Conservation (phyloP, 2,888 invertebrate genomes). For the Scaptomyza polygonia region DNA sequence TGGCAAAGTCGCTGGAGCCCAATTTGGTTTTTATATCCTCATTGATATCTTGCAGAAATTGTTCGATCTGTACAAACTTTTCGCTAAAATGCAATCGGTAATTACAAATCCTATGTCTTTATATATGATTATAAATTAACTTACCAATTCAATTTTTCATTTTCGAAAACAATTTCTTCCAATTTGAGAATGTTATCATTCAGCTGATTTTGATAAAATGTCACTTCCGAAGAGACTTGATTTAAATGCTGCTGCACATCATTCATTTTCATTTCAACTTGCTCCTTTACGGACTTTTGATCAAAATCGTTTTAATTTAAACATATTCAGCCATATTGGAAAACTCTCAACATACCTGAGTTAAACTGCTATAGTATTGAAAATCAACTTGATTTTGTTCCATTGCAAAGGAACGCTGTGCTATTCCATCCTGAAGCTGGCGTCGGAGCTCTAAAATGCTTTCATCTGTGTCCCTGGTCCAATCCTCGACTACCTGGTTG, state of each 20-base stretch:
- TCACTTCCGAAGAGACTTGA: slow-evolving; percentile 76
- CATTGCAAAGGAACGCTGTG: slow-evolving; percentile 85
- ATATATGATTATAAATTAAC: background rate
- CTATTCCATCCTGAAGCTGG: slow-evolving; percentile 85
- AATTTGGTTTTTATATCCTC: slow-evolving; percentile 80
- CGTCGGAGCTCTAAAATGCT: slow-evolving; percentile 84
- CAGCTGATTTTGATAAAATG: slow-evolving; percentile 78
- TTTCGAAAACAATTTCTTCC: slow-evolving; percentile 78
- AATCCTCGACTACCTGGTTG: slow-evolving; percentile 83
- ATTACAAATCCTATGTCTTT: background rate
- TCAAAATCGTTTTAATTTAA: too few relatives aligned
- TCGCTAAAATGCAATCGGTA: slow-evolving; percentile 52
- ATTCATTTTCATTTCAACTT: slow-evolving; percentile 72
- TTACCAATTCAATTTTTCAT: slow-evolving; percentile 76
- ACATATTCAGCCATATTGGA: background rate
- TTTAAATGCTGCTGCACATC: slow-evolving; percentile 77
- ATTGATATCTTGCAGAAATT: slow-evolving; percentile 73
- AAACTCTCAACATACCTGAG: slow-evolving; percentile 77
- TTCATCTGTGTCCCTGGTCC: slow-evolving; percentile 81
- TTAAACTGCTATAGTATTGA: slow-evolving; percentile 86
- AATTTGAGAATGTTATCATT: slow-evolving; percentile 81
- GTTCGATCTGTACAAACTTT: slow-evolving; percentile 80
- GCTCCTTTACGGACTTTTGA: slow-evolving; percentile 73
- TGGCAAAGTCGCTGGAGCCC: slow-evolving; percentile 81
- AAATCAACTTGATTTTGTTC: slow-evolving; percentile 86